Base-by-base conservation (phyloP, 2,113 vertebrate species). In the Mormoops blainvillei region DNA sequence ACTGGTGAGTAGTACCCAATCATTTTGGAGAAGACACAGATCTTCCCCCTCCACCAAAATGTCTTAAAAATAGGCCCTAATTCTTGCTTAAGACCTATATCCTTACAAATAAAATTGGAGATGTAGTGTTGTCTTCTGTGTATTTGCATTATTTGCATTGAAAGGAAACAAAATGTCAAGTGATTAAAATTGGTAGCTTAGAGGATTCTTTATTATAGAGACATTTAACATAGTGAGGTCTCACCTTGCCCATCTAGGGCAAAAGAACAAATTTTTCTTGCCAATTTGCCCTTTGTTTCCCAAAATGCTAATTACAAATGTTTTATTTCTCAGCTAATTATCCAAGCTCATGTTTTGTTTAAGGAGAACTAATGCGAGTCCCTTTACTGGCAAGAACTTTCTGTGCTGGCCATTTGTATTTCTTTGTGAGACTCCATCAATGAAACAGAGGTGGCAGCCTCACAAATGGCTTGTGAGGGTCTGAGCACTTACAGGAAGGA, bases 261-360 rank as follows among this genome's bases (percentile, higher is more conserved):
- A n/a, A n/a, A n/a, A n/a, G n/a, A n/a, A n/a, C n/a, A n/a, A n/a
- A n/a, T 77, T 91, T 91, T 78, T 73, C 80, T 52, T 92, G 58
- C 71, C 90, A 68, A 93, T 95, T 67, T 94, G 24, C 5, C 61
- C 33, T 89, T 84, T 81, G 58, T 81, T 96, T 94, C 18, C 4
- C 77, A 92, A 87, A 88, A 88, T 80, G 74, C 76, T 77, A 91
- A 91, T 73, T 87, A 91, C 70, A 92, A n/a, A 26, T 74, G 43
- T 12, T 91, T 77, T 98, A 67, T 24, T 97, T 98, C 92, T 89
- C 73, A 95, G 71, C 12, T 73, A 95, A 94, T 86, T 5, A 12
- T 85, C 90, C 54, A 71, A 86, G 93, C 97, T 97, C 96, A 82
- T 97, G 33, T 85, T 97, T 67, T 81, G 94, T 88, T 2, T 2